Conservation (phyloP, 2,113 vertebrate genomes). For the Gymnarchus niloticus region DNA sequence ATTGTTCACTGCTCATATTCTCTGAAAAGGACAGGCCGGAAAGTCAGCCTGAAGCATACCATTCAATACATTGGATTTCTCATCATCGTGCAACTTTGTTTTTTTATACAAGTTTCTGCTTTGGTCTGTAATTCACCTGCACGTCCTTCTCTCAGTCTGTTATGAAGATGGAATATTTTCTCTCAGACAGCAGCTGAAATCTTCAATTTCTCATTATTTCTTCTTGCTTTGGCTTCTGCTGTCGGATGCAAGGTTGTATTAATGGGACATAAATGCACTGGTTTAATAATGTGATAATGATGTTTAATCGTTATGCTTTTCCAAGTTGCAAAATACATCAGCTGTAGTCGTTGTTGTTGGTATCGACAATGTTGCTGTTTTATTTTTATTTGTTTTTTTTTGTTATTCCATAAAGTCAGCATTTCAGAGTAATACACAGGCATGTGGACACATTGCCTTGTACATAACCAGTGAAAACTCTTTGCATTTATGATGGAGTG, state of each 20-base stretch:
- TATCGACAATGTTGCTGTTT: neutral
- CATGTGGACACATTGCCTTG: neutral
- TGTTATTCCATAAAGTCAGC: neutral
- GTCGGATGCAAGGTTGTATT: neutral
- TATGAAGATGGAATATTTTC: neutral
- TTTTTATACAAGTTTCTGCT: neutral
- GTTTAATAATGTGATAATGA: neutral
- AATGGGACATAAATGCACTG: neutral
- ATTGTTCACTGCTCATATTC: neutral
- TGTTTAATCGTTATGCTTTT: neutral
- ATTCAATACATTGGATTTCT: neutral
- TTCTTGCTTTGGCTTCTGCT: neutral
- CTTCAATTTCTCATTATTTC: neutral
- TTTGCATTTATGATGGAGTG: neutral
- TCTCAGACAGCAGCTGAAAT: neutral
- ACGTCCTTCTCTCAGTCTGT: neutral
- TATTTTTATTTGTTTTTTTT: neutral
- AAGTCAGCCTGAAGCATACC: neutral
- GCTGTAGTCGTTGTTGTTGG: neutral
- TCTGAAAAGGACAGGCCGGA: neutral
- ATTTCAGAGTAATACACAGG: too few species aligned
- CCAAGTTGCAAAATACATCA: too few species aligned
- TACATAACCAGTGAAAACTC: neutral
- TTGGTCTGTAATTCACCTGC: neutral
- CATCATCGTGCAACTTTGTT: neutral